Conservation (phyloP, 2,888 invertebrate species). For the Lasioglossum lativentre region DNA sequence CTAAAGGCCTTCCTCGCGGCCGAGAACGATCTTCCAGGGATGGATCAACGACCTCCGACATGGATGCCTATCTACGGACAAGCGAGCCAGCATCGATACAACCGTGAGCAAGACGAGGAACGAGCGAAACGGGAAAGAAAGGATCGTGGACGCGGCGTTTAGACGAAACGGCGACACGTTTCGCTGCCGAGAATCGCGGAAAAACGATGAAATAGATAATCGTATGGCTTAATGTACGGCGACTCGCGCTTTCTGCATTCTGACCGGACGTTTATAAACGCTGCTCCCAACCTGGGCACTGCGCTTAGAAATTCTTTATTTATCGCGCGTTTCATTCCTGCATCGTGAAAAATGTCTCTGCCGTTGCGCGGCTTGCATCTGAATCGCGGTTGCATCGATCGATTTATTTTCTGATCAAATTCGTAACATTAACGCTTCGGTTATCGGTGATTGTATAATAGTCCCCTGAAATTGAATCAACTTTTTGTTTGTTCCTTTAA, state of each 20-base stretch:
- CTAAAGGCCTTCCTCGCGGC: conserved; percentile 70
- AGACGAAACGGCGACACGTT: conserved; percentile 41
- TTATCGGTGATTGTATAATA: not conserved
- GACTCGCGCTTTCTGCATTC: not conserved
- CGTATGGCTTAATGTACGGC: conserved; percentile 33
- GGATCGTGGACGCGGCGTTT: conserved; percentile 39
- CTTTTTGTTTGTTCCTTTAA: not conserved
- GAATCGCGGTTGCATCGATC: not conserved
- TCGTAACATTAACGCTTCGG: not conserved
- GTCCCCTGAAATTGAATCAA: not conserved
- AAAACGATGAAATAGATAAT: conserved; percentile 36
- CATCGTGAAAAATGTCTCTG: not conserved
- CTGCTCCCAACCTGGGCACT: too few relatives aligned
- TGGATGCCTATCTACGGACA: conserved; percentile 75
- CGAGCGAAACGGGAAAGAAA: conserved; percentile 32
- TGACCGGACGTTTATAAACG: not conserved
- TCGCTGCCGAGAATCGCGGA: conserved; percentile 6
- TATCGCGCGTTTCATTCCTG: not conserved
- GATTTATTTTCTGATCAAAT: not conserved
- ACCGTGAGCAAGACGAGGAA: not conserved
- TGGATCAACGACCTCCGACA: conserved; percentile 80
- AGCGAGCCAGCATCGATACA: conserved; percentile 68
- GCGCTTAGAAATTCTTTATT: not conserved
- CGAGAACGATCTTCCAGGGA: conserved; percentile 77
- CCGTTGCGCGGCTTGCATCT: not conserved